Conservation (phyloP, 2,888 invertebrate genomes). For the Salpingus planirostris region DNA sequence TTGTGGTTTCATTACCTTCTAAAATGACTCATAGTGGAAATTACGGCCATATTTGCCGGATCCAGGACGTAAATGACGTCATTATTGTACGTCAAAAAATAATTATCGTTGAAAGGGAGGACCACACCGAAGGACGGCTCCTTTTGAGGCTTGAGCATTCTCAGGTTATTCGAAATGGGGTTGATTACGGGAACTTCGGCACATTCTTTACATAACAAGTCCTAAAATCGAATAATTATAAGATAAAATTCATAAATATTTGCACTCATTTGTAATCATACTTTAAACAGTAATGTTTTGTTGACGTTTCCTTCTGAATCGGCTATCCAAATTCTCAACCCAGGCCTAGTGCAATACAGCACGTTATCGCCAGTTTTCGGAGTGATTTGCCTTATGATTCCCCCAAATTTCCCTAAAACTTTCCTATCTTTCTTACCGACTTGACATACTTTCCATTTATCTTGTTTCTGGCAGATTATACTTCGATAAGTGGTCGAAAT, state of each 20-base stretch:
- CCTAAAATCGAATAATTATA: slow-evolving; percentile 25
- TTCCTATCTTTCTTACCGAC: slow-evolving; percentile 83
- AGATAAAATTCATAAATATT: too few relatives aligned
- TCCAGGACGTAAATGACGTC: slow-evolving; percentile 66
- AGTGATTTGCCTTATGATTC: slow-evolving; percentile 49
- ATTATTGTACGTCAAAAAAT: slow-evolving; percentile 66
- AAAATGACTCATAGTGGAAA: slow-evolving; percentile 57
- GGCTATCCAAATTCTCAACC: slow-evolving; percentile 76
- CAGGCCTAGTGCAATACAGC: slow-evolving; percentile 73
- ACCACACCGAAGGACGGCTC: slow-evolving; percentile 58
- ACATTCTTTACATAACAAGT: slow-evolving; percentile 36
- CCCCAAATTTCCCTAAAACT: slow-evolving; percentile 59
- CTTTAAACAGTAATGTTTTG: slow-evolving; percentile 79
- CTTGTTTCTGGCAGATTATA: slow-evolving; percentile 63
- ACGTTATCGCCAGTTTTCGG: slow-evolving; percentile 43
- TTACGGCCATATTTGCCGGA: slow-evolving; percentile 56
- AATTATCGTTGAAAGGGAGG: slow-evolving; percentile 58
- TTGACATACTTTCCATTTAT: slow-evolving; percentile 62
- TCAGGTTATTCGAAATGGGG: slow-evolving; percentile 47
- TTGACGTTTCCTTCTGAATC: slow-evolving; percentile 67
- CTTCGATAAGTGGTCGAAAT: slow-evolving; percentile 78
- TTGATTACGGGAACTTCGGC: slow-evolving; percentile 63
- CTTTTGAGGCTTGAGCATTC: slow-evolving; percentile 36
- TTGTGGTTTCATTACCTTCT: slow-evolving; percentile 51
- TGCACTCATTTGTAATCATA: too few relatives aligned